Conservation (phyloP, 2,113 vertebrate species). For the Elephas maximus region DNA sequence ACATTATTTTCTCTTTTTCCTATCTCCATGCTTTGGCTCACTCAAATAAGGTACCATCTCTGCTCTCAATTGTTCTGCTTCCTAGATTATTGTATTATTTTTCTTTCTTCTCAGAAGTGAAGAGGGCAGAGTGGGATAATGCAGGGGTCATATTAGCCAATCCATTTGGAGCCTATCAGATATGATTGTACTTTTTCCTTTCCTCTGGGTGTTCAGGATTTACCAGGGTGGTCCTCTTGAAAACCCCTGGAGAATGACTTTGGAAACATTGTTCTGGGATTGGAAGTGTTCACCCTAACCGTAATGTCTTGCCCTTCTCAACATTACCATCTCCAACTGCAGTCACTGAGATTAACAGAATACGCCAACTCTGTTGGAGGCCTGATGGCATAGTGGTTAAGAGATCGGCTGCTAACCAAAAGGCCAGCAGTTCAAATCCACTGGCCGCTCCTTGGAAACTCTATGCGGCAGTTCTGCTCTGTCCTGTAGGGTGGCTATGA, state of each 20-base stretch:
- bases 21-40: constrained; percentile 12
- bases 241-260: background rate
- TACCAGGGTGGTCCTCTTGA: background rate
- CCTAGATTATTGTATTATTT: constrained; percentile 25
- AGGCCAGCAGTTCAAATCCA: too few species aligned
- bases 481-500: too few species aligned
- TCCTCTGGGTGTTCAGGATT: background rate
- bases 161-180: background rate
- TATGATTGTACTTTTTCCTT: constrained; percentile 7
- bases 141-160: constrained; percentile 1
- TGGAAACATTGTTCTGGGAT: background rate
- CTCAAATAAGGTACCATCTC: background rate
- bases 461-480: too few species aligned
- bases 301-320: background rate
- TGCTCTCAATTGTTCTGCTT: background rate
- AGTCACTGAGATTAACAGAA: constrained; percentile 51
- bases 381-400: too few species aligned
- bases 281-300: background rate
- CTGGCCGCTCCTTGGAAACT: too few species aligned
- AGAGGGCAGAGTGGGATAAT: background rate
- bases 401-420: too few species aligned
- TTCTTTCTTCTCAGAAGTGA: background rate
- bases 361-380: background rate
- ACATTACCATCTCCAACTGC: background rate
- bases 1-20: constrained; percentile 41